These are phyloP conservation scores for Pelodytes ibericus DNA, from an alignment of 2,797 vertebrate species.

Conservation along the genomic window DNA sequence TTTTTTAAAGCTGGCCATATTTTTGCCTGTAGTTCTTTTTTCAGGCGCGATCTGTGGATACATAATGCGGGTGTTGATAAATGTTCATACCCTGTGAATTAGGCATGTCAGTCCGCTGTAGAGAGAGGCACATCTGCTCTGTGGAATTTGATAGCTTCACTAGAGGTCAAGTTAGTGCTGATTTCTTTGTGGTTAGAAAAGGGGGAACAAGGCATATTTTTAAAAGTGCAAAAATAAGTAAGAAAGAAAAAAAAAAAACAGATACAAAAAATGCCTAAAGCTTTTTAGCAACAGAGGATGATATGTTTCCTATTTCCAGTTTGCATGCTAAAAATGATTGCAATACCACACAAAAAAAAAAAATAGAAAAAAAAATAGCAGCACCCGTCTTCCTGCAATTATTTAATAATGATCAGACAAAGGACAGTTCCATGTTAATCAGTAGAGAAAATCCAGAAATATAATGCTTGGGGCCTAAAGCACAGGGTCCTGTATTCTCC, in stretches of 20 bases:
- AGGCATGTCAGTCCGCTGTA: constrained; percentile 38
- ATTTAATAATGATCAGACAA: constrained; percentile 32
- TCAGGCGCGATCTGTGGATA: constrained; percentile 32
- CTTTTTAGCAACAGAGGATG: constrained; percentile 11
- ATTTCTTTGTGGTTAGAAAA: constrained; percentile 44
- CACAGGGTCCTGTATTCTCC: too few relatives aligned
- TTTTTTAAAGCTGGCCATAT: too few relatives aligned
- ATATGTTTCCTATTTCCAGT: constrained; percentile 45
- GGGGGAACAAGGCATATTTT: constrained; percentile 14
- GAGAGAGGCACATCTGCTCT: constrained; percentile 36
- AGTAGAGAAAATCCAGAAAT: too few relatives aligned
- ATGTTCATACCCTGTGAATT: constrained; percentile 32
- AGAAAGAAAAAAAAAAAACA: not conserved
- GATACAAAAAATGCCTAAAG: constrained; percentile 8
- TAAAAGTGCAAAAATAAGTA: constrained; percentile 28
- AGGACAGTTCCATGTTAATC: constrained; percentile 18
- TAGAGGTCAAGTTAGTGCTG: constrained; percentile 44
- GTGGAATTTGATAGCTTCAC: constrained; percentile 41
- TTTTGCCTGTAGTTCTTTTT: not conserved
- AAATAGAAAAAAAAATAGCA: too few relatives aligned
- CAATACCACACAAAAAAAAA: constrained; percentile 30
- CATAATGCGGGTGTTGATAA: constrained; percentile 40
- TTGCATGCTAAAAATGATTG: constrained; percentile 35
- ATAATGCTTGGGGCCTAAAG: too few relatives aligned
- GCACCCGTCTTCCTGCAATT: constrained; percentile 4